Evolutionary conservation across 2,113 vertebrate genomes (phyloP).

Genomic region (Monopterus albus): DNA sequence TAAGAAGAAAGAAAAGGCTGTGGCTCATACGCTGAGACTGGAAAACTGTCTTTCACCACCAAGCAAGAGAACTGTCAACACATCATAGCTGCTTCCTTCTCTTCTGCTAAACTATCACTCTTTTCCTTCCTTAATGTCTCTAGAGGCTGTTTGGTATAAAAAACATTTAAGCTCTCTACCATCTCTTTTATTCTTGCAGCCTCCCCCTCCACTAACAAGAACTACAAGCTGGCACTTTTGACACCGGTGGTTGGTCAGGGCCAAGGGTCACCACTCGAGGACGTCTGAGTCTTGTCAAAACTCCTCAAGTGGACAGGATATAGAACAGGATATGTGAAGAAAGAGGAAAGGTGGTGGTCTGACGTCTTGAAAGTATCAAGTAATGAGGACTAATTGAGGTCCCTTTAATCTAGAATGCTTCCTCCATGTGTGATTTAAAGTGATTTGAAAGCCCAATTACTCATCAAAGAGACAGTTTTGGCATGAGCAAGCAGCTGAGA

Average conservation of each 20-base stretch:
- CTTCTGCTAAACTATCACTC: constrained; percentile 40
- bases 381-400: constrained; percentile 66
- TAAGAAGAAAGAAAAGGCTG: neutral
- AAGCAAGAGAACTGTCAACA: constrained; percentile 46
- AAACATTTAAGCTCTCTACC: constrained; percentile 5
- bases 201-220: neutral
- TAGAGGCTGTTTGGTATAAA: constrained; percentile 21
- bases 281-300: constrained; percentile 59
- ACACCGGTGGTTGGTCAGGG: constrained; percentile 5
- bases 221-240: neutral
- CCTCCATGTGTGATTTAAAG: constrained; percentile 20
- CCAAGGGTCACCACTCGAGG: neutral
- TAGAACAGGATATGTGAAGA: constrained; percentile 14
- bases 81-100: constrained; percentile 39
- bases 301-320: constrained; percentile 16
- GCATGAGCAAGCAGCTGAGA: too few species aligned
- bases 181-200: neutral
- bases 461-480: constrained; percentile 32
- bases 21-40: neutral
- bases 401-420: constrained; percentile 59
- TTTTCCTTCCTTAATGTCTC: constrained; percentile 35
- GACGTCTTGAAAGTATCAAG: constrained; percentile 56
- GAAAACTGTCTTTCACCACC: constrained; percentile 16
- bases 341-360: neutral
- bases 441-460: constrained; percentile 47